Conservation (phyloP, 1,140 invertebrate species). For the Latrodectus geometricus region DNA sequence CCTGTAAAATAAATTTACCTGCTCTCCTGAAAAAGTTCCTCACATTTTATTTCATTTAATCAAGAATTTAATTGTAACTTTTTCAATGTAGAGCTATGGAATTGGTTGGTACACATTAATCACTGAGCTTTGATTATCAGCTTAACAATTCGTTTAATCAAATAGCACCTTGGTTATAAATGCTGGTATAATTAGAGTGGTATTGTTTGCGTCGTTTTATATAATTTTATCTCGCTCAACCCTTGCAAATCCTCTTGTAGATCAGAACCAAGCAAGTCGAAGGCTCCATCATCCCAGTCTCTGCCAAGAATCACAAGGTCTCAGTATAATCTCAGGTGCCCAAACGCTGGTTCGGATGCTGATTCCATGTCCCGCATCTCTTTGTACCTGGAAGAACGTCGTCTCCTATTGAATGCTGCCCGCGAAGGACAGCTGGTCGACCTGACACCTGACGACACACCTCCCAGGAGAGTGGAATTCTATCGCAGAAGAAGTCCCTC, state of each 20-base stretch:
- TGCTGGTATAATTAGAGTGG: too few species aligned
- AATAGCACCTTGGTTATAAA: too few species aligned
- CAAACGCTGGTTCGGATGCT: slow-evolving; percentile 47
- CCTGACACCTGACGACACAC: slow-evolving; percentile 37
- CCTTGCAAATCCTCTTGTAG: background rate
- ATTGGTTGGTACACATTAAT: too few species aligned
- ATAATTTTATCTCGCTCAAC: background rate
- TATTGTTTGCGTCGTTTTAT: too few species aligned
- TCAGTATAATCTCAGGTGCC: slow-evolving; percentile 48
- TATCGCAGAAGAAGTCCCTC: slow-evolving; percentile 44
- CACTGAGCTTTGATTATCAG: too few species aligned
- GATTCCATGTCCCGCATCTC: slow-evolving; percentile 52
- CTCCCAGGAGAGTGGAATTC: slow-evolving; percentile 46
- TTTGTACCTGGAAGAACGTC: slow-evolving; percentile 48
- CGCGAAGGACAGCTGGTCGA: slow-evolving; percentile 43
- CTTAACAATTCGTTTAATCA: too few species aligned
- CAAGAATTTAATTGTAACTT: too few species aligned
- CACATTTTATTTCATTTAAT: too few species aligned
- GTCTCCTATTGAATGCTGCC: slow-evolving; percentile 12
- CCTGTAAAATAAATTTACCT: too few species aligned
- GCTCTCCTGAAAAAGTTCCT: too few species aligned
- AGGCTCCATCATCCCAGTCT: slow-evolving; percentile 30
- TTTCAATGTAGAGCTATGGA: too few species aligned
- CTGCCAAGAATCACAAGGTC: slow-evolving; percentile 26
- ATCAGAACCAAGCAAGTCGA: slow-evolving; percentile 41